These are phyloP conservation scores for Cyprinodon tularosa DNA, from an alignment of 2,113 vertebrate genomes.

Conservation along the genomic window DNA sequence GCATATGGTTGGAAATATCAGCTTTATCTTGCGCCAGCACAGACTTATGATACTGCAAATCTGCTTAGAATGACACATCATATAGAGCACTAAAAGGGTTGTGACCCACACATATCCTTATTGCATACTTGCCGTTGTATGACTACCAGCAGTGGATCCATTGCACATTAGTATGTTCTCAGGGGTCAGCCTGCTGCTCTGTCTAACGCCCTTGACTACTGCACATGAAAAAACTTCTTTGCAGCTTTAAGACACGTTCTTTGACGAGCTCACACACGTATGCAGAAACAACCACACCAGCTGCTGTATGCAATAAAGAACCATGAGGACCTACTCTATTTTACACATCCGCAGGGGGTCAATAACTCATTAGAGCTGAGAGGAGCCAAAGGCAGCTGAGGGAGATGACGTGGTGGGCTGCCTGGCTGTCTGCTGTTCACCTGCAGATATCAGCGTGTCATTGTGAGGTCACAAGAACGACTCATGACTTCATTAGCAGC, in stretches of 20 bases:
- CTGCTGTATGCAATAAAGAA: conserved; percentile 67
- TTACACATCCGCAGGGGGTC: conserved; percentile 74
- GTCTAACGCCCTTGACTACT: conserved; percentile 22
- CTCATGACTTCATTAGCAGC: conserved; percentile 70
- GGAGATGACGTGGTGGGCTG: conserved; percentile 48
- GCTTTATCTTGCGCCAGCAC: conserved; percentile 4
- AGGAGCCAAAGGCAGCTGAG: conserved; percentile 55
- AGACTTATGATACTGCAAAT: background rate
- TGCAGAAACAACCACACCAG: conserved; percentile 50
- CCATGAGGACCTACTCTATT: conserved; percentile 63
- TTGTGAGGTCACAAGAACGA: conserved; percentile 65
- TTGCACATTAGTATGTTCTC: conserved; percentile 59
- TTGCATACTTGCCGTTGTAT: conserved; percentile 39
- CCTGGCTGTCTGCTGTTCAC: conserved; percentile 52
- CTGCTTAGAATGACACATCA: conserved; percentile 7
- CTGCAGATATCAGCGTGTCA: conserved; percentile 64
- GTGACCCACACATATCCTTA: conserved; percentile 24
- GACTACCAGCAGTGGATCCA: conserved; percentile 59
- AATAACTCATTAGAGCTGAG: conserved; percentile 76
- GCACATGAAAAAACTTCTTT: conserved; percentile 37
- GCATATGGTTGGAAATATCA: conserved; percentile 18
- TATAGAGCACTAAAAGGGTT: conserved; percentile 13
- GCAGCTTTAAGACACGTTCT: conserved; percentile 21
- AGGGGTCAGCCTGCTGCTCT: conserved; percentile 43
- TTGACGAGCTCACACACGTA: conserved; percentile 9